A percentile compares a stretch with the other conserved stretches of the same genome.
These are phyloP conservation scores for Phasianus colchicus DNA, from an alignment of 2,113 vertebrate genomes.

Conservation along the genomic window DNA sequence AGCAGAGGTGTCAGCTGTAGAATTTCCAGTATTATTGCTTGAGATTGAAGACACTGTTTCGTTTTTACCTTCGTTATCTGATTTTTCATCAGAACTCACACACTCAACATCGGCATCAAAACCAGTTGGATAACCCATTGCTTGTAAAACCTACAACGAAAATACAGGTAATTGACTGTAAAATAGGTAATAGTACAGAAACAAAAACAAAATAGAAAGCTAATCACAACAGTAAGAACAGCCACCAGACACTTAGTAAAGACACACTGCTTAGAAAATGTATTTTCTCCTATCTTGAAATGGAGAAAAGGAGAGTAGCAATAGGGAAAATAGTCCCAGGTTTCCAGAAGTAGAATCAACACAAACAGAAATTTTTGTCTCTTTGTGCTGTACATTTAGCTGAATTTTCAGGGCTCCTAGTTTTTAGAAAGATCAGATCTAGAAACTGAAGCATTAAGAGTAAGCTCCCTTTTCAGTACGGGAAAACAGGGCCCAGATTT, in stretches of 20 bases:
- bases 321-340: neutral
- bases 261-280: neutral
- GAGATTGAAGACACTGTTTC: slow-evolving; percentile 90
- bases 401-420: neutral
- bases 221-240: neutral
- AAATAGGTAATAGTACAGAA: neutral
- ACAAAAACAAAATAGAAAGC: neutral
- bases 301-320: neutral
- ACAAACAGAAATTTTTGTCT: neutral
- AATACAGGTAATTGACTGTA: slow-evolving; percentile 13
- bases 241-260: neutral
- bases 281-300: neutral
- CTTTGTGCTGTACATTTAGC: neutral
- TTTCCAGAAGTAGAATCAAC: neutral
- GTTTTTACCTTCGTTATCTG: slow-evolving; percentile 95
- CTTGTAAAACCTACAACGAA: slow-evolving; percentile 90
- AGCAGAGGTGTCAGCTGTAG: slow-evolving; percentile 92
- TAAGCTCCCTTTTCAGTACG: neutral
- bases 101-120: slow-evolving; percentile 97
- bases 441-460: neutral
- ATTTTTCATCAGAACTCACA: slow-evolving; percentile 97
- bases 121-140: slow-evolving; percentile 97
- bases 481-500: neutral
- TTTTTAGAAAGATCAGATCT: neutral
- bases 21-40: slow-evolving; percentile 96